These are phyloP conservation scores for Dusona sp. DNA, from an alignment of 2,888 invertebrate species.

Conservation along the genomic window DNA sequence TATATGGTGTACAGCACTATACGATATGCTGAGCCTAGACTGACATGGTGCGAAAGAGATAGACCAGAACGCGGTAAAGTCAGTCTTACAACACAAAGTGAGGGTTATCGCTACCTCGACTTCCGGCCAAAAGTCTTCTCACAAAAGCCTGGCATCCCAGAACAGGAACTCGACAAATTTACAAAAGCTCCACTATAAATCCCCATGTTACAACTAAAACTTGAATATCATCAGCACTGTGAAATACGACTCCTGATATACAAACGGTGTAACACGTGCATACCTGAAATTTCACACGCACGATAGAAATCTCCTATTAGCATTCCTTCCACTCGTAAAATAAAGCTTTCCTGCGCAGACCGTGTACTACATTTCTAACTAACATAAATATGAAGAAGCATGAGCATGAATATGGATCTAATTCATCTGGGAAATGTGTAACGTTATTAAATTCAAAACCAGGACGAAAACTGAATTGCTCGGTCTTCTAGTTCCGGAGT, in stretches of 20 bases:
- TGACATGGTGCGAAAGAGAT: not conserved
- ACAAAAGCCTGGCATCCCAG: not conserved
- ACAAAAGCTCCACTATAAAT: conserved; percentile 16
- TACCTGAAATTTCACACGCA: not conserved
- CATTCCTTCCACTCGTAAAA: conserved; percentile 23
- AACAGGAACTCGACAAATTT: conserved; percentile 14
- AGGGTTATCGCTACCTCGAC: conserved; percentile 16
- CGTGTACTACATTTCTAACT: not conserved
- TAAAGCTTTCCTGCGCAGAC: not conserved
- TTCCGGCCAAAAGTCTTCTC: conserved; percentile 17
- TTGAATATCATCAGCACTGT: not conserved
- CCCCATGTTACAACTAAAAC: conserved; percentile 12
- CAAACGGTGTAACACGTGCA: not conserved
- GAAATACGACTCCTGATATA: conserved; percentile 4
- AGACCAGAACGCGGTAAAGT: not conserved
- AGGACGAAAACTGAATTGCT: not conserved
- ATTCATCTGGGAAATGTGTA: not conserved
- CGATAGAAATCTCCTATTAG: conserved; percentile 37
- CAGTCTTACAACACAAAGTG: no score
- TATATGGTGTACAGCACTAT: not conserved
- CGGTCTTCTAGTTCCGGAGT: not conserved
- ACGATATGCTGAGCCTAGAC: conserved; percentile 1
- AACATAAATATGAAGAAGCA: not conserved
- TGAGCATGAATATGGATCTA: not conserved
- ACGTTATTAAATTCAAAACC: not conserved